Percentiles rank a stretch among this genome's conserved stretches.
Evolutionary conservation across 1,140 invertebrate genomes (phyloP).

Genomic region (Trichogramma pretiosum): DNA sequence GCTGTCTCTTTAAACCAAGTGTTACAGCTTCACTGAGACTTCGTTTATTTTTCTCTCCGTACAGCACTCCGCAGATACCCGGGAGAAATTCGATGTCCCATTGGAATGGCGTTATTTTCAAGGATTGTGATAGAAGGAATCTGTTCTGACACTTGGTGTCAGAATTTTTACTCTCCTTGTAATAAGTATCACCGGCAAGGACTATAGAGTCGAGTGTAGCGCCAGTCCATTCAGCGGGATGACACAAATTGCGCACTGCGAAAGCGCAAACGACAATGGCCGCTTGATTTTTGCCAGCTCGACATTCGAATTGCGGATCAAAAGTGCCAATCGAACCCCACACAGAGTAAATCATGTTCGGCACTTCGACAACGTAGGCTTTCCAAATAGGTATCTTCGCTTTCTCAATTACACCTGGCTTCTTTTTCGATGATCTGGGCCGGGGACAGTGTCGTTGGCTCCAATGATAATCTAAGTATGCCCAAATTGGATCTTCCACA

Average conservation of each 20-base stretch:
- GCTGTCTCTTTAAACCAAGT: not conserved
- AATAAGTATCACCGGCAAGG: slow-evolving; percentile 35
- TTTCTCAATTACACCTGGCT: slow-evolving; percentile 2
- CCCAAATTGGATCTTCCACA: slow-evolving; percentile 40
- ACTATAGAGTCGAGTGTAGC: slow-evolving; percentile 36
- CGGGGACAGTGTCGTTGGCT: slow-evolving; percentile 25
- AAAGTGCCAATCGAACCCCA: slow-evolving; percentile 38
- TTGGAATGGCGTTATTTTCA: slow-evolving; percentile 31
- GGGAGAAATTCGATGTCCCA: slow-evolving; percentile 32
- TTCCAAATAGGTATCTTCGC: slow-evolving; percentile 27
- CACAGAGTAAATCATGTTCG: slow-evolving; percentile 34
- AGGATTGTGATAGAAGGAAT: slow-evolving; percentile 29
- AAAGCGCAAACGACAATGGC: slow-evolving; percentile 33
- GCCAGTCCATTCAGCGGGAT: slow-evolving; percentile 35
- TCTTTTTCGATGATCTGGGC: slow-evolving; percentile 1
- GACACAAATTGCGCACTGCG: slow-evolving; percentile 31
- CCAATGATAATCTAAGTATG: slow-evolving; percentile 42
- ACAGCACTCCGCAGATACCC: slow-evolving; percentile 30
- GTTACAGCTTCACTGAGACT: slow-evolving; percentile 13
- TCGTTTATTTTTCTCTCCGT: slow-evolving; percentile 20
- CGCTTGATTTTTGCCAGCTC: slow-evolving; percentile 32
- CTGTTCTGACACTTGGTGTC: slow-evolving; percentile 20
- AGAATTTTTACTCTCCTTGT: slow-evolving; percentile 31
- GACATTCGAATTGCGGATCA: slow-evolving; percentile 28
- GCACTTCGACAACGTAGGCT: slow-evolving; percentile 34